A percentile compares a stretch with the other conserved stretches of the same genome.
These are phyloP conservation scores for Sylvicola fuscatus DNA, from an alignment of 2,888 invertebrate genomes.

Conservation along the genomic window DNA sequence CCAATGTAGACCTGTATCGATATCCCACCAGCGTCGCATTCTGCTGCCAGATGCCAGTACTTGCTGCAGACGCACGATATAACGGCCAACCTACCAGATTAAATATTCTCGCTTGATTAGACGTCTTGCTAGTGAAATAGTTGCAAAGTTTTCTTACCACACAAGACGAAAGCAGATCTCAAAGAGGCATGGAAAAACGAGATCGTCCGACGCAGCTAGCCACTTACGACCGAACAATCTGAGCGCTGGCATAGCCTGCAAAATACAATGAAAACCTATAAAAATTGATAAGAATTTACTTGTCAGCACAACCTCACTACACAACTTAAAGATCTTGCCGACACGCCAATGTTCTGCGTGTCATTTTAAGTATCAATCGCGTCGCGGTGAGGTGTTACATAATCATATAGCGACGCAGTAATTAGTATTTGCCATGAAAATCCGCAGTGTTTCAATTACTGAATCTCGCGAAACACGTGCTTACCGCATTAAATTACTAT, in stretches of 20 bases:
- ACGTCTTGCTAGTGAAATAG: constrained; percentile 3
- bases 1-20: constrained; percentile 47
- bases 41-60: constrained; percentile 44
- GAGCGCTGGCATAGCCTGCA: constrained; percentile 57
- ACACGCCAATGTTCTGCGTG: too few species aligned
- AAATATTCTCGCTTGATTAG: constrained; percentile 1
- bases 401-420: too few species aligned
- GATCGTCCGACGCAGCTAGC: constrained; percentile 81
- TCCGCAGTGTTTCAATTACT: too few species aligned
- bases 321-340: too few species aligned
- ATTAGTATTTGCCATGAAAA: too few species aligned
- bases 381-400: too few species aligned
- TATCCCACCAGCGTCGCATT: constrained; percentile 45
- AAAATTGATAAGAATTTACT: background rate
- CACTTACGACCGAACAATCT: constrained; percentile 73
- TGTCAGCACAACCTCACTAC: too few species aligned
- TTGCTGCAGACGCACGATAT: constrained; percentile 42
- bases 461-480: too few species aligned
- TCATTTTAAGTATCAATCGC: too few species aligned
- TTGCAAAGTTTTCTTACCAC: constrained; percentile 32
- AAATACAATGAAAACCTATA: background rate
- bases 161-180: constrained; percentile 49
- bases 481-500: too few species aligned
- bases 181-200: constrained; percentile 71
- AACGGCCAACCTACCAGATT: constrained; percentile 34